Base-by-base conservation (phyloP, 2,797 vertebrate species). In the Periparus ater region DNA sequence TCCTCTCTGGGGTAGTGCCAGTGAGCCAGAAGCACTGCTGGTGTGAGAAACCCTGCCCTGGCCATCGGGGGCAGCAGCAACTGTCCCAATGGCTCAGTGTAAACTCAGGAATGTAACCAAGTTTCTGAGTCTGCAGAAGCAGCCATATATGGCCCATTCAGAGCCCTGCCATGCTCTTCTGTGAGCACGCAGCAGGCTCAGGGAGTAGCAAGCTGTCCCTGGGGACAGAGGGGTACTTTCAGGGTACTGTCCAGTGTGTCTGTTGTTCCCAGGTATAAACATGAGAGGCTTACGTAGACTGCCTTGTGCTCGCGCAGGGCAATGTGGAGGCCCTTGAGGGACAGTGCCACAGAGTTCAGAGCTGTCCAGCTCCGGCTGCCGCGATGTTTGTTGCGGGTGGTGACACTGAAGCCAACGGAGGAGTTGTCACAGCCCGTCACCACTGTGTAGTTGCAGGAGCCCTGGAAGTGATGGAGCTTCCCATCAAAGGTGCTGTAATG, bases 401-500 rank as follows among this genome's bases (percentile, higher is more conserved):
- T 98, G 96, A 98, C 19, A 0, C 94, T 96, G 87, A 98, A 98
- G 6, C 80, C 91, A 14, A 83, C 0, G 3, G 89, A 93, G 76
- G 93, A 88, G 65, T 76, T 93, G 80, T 7, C 80, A 30, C 93
- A 96, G 84, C 80, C 79, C 3, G 86, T 29, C 34, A 97, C 97
- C 72, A 97, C 91, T 5, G 92, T 97, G 93, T 99, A 99, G 97
- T 98, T 98, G 85, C 99, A 99, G 63, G 98, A 98, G 5, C 99
- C 99, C 97, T 98, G 98, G 97, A 99, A 99, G 85, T 98, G 97
- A 60, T 98, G 99, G 36, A 98, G 97, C 85, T 88, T 96, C 38
- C 98, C 98, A 2, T 99, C 98, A 5, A 98, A 99, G 71, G 98
- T 98, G 95, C 97, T 97, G 79, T 99, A 99, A 86, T 99, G 99